These are phyloP conservation scores for Gopherus flavomarginatus DNA, from an alignment of 2,113 vertebrate species.

Conservation along the genomic window DNA sequence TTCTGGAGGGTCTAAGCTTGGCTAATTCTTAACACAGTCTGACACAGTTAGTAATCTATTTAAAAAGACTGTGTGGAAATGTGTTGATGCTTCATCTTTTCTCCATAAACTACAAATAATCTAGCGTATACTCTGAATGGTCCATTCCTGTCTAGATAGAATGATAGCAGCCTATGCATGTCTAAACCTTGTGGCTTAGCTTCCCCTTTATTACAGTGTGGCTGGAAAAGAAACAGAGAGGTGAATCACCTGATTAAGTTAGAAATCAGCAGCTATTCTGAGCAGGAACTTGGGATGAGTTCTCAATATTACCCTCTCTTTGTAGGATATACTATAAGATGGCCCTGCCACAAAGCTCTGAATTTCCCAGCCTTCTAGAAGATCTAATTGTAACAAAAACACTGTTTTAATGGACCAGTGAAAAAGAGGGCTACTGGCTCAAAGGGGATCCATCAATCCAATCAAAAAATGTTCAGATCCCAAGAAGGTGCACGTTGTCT, in stretches of 20 bases:
- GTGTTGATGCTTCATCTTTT: neutral
- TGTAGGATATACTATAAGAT: neutral
- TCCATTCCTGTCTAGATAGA: no score
- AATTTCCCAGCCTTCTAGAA: neutral
- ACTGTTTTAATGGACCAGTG: neutral
- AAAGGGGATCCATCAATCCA: neutral
- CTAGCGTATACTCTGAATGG: neutral
- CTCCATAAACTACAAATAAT: fast-evolving
- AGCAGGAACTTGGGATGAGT: no score
- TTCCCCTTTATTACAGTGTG: no score
- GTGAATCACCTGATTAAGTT: no score
- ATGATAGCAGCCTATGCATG: no score
- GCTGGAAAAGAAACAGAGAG: no score
- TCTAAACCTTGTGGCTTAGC: no score
- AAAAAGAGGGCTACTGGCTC: neutral
- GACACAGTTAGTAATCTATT: neutral
- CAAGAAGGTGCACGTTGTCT: neutral
- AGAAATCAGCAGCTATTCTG: no score
- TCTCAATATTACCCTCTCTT: neutral
- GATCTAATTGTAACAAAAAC: neutral
- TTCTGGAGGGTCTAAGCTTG: neutral
- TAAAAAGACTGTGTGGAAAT: neutral
- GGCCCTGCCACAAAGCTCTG: neutral
- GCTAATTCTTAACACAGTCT: neutral
- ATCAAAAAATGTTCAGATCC: neutral